Percentiles rank a stretch among this genome's conserved stretches.
phyloP scores from a whole-genome alignment of 2,888 invertebrate species.

The Leucania comma region DNA sequence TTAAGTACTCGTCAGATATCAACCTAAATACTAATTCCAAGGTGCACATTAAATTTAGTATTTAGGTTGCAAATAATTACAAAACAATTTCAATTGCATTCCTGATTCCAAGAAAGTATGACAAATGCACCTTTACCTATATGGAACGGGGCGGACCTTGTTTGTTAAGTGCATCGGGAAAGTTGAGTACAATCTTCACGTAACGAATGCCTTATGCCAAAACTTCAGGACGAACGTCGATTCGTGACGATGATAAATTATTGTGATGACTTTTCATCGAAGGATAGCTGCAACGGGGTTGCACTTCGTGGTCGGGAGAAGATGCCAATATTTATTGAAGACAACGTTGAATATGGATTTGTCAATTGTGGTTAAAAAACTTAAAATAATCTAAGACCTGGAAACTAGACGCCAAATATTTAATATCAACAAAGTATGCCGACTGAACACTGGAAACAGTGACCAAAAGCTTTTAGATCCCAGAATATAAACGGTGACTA shows the following conservation, averaged over 20 bases:
- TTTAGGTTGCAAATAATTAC: conserved; percentile 19
- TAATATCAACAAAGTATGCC: not conserved
- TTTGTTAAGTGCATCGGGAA: conserved; percentile 29
- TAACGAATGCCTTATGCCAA: not conserved
- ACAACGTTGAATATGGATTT: not conserved
- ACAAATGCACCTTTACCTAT: conserved; percentile 34
- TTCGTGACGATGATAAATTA: not conserved
- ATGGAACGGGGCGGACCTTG: conserved; percentile 1
- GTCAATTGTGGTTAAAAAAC: not conserved
- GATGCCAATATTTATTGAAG: not conserved
- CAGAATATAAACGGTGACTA: not conserved
- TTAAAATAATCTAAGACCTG: not conserved
- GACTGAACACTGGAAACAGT: conserved; percentile 3
- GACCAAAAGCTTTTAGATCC: not conserved
- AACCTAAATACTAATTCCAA: too few species aligned
- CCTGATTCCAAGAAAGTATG: conserved; percentile 4
- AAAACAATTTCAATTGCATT: conserved; percentile 19
- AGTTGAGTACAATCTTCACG: conserved; percentile 16
- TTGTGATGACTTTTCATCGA: not conserved
- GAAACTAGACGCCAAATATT: not conserved
- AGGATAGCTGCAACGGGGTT: not conserved
- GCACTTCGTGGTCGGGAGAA: not conserved
- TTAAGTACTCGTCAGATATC: not conserved
- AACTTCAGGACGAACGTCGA: not conserved
- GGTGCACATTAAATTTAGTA: not conserved